These are phyloP conservation scores for Dissostichus mawsoni DNA, from an alignment of 2,113 vertebrate species.

Conservation along the genomic window DNA sequence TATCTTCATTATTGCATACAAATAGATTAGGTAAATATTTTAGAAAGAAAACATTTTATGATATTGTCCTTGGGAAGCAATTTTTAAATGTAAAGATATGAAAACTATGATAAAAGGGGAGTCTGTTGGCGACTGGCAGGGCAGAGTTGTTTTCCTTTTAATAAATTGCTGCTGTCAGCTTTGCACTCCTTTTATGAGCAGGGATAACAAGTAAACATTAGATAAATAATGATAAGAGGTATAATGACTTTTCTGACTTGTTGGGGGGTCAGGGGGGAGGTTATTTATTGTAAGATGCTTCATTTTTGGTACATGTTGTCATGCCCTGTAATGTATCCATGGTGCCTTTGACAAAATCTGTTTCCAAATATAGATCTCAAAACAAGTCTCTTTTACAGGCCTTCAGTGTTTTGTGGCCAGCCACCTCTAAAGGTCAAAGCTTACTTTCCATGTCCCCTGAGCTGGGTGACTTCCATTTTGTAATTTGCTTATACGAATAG, in stretches of 20 bases:
- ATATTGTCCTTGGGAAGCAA: constrained; percentile 96
- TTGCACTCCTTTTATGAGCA: neutral
- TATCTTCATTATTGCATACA: neutral
- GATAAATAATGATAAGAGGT: constrained; percentile 8
- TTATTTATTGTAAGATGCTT: neutral
- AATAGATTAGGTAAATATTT: constrained; percentile 87
- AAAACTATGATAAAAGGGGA: constrained; percentile 97
- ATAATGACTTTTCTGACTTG: neutral
- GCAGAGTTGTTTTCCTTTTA: constrained; percentile 88
- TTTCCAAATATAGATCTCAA: neutral
- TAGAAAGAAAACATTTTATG: constrained; percentile 96
- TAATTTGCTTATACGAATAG: neutral
- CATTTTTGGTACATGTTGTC: neutral
- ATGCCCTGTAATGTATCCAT: neutral
- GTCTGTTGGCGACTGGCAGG: constrained; percentile 85
- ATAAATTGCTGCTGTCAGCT: constrained; percentile 88
- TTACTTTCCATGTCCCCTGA: neutral
- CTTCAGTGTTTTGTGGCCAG: neutral
- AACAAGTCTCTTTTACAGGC: neutral
- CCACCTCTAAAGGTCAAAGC: neutral
- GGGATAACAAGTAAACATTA: constrained; percentile 23
- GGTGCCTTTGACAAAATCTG: neutral
- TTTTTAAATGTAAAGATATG: constrained; percentile 98
- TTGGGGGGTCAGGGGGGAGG: neutral
- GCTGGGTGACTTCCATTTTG: neutral